These are phyloP conservation scores for Geothlypis trichas DNA, from an alignment of 2,113 vertebrate species.

Conservation along the genomic window DNA sequence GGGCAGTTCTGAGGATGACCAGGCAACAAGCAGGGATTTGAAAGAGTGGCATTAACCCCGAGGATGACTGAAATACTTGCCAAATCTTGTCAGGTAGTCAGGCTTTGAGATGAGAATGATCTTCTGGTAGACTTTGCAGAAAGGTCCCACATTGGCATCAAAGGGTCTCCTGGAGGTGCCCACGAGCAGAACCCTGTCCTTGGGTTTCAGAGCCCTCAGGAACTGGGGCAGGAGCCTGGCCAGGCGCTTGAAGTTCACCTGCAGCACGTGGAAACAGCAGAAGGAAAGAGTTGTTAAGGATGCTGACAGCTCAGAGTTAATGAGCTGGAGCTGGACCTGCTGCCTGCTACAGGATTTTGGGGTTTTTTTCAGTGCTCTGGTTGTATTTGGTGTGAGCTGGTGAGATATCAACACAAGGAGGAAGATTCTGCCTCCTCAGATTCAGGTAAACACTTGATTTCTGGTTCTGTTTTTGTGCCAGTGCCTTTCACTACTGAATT, in stretches of 20 bases:
- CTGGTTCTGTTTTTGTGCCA: background rate
- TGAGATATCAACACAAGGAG: background rate
- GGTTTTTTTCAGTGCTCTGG: background rate
- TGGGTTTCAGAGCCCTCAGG: slow-evolving; percentile 75
- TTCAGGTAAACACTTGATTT: background rate
- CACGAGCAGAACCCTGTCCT: slow-evolving; percentile 81
- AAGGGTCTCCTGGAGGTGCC: slow-evolving; percentile 82
- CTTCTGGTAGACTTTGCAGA: slow-evolving; percentile 82
- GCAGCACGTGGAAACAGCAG: background rate
- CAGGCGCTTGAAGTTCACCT: slow-evolving; percentile 77
- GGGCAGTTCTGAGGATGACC: background rate
- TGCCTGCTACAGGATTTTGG: background rate
- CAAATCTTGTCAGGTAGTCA: slow-evolving; percentile 82
- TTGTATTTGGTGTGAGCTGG: background rate
- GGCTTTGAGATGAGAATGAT: slow-evolving; percentile 83
- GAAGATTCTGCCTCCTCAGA: background rate
- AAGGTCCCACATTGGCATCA: slow-evolving; percentile 71
- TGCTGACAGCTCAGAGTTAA: background rate
- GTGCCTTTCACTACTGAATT: background rate
- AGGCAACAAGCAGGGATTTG: accelerated
- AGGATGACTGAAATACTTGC: slow-evolving; percentile 58
- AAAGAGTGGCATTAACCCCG: accelerated
- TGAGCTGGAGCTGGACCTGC: background rate
- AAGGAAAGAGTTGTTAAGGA: background rate
- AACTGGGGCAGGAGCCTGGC: slow-evolving; percentile 77